A percentile compares a stretch with the other conserved stretches of the same genome.
These are phyloP conservation scores for Yponomeuta plumbellus DNA, from an alignment of 2,888 invertebrate species.

Conservation along the genomic window DNA sequence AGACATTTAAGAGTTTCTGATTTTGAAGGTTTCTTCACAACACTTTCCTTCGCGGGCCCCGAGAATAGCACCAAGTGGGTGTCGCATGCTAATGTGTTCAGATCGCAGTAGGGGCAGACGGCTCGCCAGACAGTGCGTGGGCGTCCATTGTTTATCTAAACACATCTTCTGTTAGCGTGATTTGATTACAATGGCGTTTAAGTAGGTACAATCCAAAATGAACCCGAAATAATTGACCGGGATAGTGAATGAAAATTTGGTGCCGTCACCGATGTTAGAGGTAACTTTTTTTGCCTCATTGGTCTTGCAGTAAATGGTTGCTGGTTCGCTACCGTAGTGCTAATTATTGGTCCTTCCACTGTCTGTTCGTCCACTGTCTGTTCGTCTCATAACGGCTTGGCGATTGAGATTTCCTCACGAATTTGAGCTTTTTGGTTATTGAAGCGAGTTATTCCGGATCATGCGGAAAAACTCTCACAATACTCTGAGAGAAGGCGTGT, in stretches of 20 bases:
- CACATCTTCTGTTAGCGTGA: conserved; percentile 43
- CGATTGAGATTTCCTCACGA: no score
- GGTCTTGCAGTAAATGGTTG: no score
- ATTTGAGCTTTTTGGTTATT: no score
- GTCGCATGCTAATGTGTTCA: conserved; percentile 47
- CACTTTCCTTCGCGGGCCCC: neutral
- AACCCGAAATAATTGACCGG: neutral
- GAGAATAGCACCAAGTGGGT: neutral
- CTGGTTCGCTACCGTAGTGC: no score
- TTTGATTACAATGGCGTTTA: conserved; percentile 31
- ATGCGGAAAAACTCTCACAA: no score
- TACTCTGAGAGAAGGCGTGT: no score
- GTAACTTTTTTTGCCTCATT: neutral
- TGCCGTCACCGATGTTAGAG: neutral
- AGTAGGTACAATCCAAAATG: neutral
- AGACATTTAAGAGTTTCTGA: neutral
- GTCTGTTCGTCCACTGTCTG: no score
- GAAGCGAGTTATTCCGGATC: no score
- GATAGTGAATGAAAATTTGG: neutral
- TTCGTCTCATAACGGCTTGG: no score
- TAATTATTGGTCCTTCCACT: no score
- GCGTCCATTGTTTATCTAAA: conserved; percentile 63
- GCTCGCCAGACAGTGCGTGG: conserved; percentile 65
- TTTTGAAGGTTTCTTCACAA: neutral
- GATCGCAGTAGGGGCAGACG: conserved; percentile 49